A percentile compares a stretch with the other conserved stretches of the same genome.
These are phyloP conservation scores for Euplagia quadripunctaria DNA, from an alignment of 2,888 invertebrate genomes.

Conservation along the genomic window DNA sequence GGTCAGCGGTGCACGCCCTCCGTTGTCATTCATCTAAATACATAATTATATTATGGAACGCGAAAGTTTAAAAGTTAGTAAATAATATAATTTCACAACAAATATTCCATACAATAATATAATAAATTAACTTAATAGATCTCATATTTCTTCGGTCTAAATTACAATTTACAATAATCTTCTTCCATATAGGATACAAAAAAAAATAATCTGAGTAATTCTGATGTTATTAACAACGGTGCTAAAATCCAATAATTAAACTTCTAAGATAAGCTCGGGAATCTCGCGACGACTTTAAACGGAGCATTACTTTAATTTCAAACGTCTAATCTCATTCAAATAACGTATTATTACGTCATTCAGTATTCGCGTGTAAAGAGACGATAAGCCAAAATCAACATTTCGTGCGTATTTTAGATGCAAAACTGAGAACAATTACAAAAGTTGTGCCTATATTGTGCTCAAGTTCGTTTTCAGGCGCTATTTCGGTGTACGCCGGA, in stretches of 20 bases:
- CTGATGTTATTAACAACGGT: conserved; percentile 28
- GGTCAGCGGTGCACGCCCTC: no score
- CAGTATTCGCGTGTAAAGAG: conserved; percentile 61
- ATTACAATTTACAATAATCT: not conserved
- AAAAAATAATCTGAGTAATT: conserved; percentile 20
- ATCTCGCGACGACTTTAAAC: conserved; percentile 42
- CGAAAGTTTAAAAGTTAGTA: no score
- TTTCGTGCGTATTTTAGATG: conserved; percentile 48
- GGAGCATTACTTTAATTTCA: conserved; percentile 44
- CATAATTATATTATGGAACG: no score
- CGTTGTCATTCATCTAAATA: no score
- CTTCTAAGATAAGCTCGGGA: conserved; percentile 42
- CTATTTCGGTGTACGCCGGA: conserved; percentile 19
- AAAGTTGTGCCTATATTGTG: conserved; percentile 48
- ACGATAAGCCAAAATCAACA: conserved; percentile 65
- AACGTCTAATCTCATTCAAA: conserved; percentile 62
- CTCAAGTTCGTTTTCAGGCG: conserved; percentile 30
- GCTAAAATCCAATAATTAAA: conserved; percentile 51
- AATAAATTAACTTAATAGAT: no score
- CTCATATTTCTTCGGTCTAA: not conserved
- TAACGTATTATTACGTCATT: conserved; percentile 65
- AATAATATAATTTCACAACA: no score
- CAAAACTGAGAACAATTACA: conserved; percentile 54
- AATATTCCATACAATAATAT: no score
- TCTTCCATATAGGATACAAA: not conserved